Conservation (phyloP, 2,113 vertebrate species). For the Brachypodius melanocephalos region DNA sequence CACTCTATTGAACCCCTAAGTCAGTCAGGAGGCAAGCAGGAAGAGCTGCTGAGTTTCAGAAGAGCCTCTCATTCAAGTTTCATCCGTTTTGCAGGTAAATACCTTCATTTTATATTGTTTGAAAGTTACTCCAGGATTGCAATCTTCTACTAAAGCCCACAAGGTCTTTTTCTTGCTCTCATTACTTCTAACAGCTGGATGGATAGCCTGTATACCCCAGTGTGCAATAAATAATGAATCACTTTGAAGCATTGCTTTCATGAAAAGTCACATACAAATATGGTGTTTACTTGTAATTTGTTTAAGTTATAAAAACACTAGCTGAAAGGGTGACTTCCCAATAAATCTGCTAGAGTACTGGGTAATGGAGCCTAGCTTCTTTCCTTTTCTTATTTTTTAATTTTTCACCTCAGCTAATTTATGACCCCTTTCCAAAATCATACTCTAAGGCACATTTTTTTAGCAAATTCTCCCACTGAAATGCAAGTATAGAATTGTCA, state of each 20-base stretch:
- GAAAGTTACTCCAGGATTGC: neutral
- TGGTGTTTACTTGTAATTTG: conserved; percentile 57
- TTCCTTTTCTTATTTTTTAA: neutral
- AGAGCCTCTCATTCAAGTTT: neutral
- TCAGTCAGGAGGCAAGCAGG: neutral
- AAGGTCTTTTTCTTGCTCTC: conserved; percentile 38
- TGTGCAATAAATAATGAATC: conserved; percentile 52
- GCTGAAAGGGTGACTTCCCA: conserved; percentile 30
- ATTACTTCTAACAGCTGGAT: conserved; percentile 30
- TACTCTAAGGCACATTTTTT: neutral
- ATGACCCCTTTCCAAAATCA: conserved; percentile 4
- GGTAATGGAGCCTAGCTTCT: conserved; percentile 36
- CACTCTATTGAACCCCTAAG: neutral
- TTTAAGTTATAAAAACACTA: conserved; percentile 54
- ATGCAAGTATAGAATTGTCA: neutral
- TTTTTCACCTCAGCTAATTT: conserved; percentile 43
- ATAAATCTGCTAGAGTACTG: conserved; percentile 54
- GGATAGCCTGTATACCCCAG: conserved; percentile 4
- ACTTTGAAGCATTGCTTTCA: conserved; percentile 9
- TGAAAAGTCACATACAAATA: conserved; percentile 48
- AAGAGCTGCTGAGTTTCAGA: neutral
- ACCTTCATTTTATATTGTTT: neutral
- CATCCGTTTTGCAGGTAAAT: neutral
- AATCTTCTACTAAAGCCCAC: neutral
- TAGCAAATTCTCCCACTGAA: neutral